Evolutionary conservation across 1,140 invertebrate genomes (phyloP), one percentile per base, ranked within the genome.

Genomic region (Heliconius melpomene): DNA sequence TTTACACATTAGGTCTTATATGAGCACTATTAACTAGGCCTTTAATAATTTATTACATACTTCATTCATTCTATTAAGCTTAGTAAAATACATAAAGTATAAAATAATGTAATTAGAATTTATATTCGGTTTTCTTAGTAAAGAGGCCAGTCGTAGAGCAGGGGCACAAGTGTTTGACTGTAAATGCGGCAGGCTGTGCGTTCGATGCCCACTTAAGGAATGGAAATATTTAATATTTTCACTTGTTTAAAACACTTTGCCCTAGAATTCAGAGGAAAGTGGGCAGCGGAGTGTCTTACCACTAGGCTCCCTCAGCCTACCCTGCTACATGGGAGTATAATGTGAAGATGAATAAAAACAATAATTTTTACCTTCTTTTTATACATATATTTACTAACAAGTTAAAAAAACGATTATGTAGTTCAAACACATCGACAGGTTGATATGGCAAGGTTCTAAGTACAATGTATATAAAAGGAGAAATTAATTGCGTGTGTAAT

Each of bases 401-500:
- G 1, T 16, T 16, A 16, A 46, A 46, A 46, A 46, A 46, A 46
- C 40, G 16, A 46, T 16, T 46, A 46, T 46, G 40, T 46, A 46
- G 40, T 57, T 66, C 60, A 26, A 66, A 66, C 26, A 66, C 60
- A 23, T 29, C 26, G 60, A 66, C 26, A 66, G 26, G 26, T 29
- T 29, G 23, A 11, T 66, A 66, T 66, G 23, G 26, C 60, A 66
- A 66, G 60, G 60, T 66, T 66, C 60, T 66, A 29, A 29, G 11
- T 23, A 29, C 60, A 29, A 66, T 26, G 60, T 79, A 79, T 54
- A 66, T 46, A 74, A 20, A 74, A 46, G 72, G 36, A 74, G 54
- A 79, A 74, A 79, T 79, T 74, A 74, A 79, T 79, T 36, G 46
- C 52, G 29, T 70, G 7, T 72, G 76, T 74, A 79, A 78, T 78